Percentiles rank a stretch among this genome's conserved stretches.
phyloP scores from a whole-genome alignment of 2,797 vertebrate species.

The Harpagifer antarcticus region DNA sequence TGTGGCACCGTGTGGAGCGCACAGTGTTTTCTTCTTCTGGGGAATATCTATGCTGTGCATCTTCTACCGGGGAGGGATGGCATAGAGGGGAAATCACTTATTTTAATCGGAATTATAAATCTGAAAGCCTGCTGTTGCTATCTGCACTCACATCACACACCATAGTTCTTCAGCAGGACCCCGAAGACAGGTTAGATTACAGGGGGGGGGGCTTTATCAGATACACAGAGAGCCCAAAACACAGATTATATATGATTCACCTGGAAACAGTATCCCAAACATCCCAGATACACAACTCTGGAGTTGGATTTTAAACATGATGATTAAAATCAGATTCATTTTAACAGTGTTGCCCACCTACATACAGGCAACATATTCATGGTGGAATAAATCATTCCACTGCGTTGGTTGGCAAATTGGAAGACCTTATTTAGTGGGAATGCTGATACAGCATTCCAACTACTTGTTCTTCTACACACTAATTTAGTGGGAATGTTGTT shows the following conservation, averaged over 20 bases:
- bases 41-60: slow-evolving; percentile 41
- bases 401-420: background rate
- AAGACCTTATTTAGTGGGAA: too few species aligned
- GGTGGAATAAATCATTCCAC: background rate
- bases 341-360: background rate
- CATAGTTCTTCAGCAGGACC: slow-evolving; percentile 39
- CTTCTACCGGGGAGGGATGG: slow-evolving; percentile 22
- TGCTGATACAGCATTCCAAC: too few species aligned
- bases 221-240: slow-evolving; percentile 24
- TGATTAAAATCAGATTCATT: background rate
- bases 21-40: slow-evolving; percentile 14
- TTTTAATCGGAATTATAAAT: slow-evolving; percentile 72
- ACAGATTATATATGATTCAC: background rate
- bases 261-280: slow-evolving; percentile 3
- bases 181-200: slow-evolving; percentile 48
- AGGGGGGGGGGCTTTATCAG: slow-evolving; percentile 32
- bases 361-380: background rate
- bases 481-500: too few species aligned
- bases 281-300: background rate
- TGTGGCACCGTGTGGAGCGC: slow-evolving; percentile 13
- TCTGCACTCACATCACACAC: slow-evolving; percentile 38
- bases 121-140: slow-evolving; percentile 45
- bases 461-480: too few species aligned
- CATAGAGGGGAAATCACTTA: slow-evolving; percentile 57
- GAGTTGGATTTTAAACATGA: slow-evolving; percentile 4